Evolutionary conservation across 2,888 invertebrate species (phyloP).

Genomic region (Zonitis immaculata): DNA sequence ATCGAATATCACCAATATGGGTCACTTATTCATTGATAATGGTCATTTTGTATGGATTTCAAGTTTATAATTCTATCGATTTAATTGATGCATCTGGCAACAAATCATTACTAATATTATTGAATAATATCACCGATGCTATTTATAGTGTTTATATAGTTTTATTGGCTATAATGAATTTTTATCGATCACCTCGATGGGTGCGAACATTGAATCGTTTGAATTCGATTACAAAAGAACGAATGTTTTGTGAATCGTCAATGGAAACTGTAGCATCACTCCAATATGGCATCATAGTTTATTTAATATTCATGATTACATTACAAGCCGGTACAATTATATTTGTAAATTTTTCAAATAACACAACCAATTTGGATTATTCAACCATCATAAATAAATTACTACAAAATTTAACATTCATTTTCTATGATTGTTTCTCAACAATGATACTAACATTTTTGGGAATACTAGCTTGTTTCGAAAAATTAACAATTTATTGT

Average conservation of each 20-base stretch:
- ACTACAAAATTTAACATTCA: constrained; percentile 36
- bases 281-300: constrained; percentile 31
- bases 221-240: constrained; percentile 31
- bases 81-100: constrained; percentile 24
- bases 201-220: constrained; percentile 35
- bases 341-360: constrained; percentile 33
- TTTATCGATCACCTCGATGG: constrained; percentile 35
- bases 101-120: constrained; percentile 37
- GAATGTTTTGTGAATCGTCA: constrained; percentile 39
- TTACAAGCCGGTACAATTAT: constrained; percentile 30
- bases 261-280: constrained; percentile 25
- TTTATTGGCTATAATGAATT: constrained; percentile 30
- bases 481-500: constrained; percentile 38
- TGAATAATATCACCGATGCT: constrained; percentile 38
- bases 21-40: constrained; percentile 32
- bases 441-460: constrained; percentile 30
- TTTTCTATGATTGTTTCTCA: constrained; percentile 39
- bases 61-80: constrained; percentile 32
- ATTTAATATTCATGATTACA: constrained; percentile 22
- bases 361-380: constrained; percentile 31
- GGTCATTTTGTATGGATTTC: constrained; percentile 24
- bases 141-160: constrained; percentile 37
- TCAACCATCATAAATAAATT: constrained; percentile 34
- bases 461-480: constrained; percentile 43
- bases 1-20: constrained; percentile 36